Evolutionary conservation across 2,888 invertebrate species (phyloP).

Genomic region (Amblyteles armatorius): DNA sequence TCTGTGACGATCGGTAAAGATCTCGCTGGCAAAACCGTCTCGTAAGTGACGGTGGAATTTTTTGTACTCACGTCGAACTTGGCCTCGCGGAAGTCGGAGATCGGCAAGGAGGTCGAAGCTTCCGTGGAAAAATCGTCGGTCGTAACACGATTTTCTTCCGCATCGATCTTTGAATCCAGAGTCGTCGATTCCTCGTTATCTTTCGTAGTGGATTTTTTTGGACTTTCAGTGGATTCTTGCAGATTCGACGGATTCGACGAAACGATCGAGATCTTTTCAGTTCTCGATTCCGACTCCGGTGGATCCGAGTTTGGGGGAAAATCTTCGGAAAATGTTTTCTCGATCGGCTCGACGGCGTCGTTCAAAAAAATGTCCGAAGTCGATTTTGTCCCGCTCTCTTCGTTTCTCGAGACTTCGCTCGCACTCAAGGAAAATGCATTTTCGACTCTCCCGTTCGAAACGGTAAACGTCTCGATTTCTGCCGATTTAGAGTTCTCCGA

Average conservation of each 20-base stretch:
- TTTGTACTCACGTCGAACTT: conserved; percentile 13
- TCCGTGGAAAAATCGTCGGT: neutral
- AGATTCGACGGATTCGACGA: neutral
- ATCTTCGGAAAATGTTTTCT: neutral
- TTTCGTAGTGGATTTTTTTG: neutral
- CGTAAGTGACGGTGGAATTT: neutral
- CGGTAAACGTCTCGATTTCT: neutral
- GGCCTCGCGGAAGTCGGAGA: neutral
- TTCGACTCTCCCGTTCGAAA: neutral
- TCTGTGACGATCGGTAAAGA: neutral
- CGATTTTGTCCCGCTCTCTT: neutral
- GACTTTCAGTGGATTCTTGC: neutral
- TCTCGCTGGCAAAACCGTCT: conserved; percentile 9
- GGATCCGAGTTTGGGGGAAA: neutral
- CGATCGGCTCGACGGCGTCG: conserved; percentile 11
- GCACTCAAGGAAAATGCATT: neutral
- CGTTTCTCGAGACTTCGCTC: neutral
- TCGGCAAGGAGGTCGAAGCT: neutral
- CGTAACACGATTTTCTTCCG: neutral
- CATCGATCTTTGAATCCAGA: neutral
- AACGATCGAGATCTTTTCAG: neutral
- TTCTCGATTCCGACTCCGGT: neutral
- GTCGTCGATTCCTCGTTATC: neutral
- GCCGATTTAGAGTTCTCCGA: neutral
- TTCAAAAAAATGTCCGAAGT: conserved; percentile 36